Base-by-base conservation (phyloP, 2,113 vertebrate species). In the Platanista minor region DNA sequence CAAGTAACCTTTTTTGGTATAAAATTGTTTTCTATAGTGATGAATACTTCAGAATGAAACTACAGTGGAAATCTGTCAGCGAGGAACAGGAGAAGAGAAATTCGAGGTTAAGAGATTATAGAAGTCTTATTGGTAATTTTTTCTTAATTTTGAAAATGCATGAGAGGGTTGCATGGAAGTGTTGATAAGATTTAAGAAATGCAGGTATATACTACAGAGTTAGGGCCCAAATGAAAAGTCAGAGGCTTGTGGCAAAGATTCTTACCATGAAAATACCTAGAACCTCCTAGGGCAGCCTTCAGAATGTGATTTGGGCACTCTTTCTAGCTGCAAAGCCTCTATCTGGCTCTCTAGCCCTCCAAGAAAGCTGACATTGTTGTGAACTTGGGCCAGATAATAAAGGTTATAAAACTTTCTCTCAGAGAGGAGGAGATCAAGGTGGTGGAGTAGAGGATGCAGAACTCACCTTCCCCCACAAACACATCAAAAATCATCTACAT, bases 11-110 rank as follows among this genome's bases (percentile, higher is more conserved):
- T 84, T 31, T 97, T 94, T 92, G 31, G 1, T 95, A 87, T 97
- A 67, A 97, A 93, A 94, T 94, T 98, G 94, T 94, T 95, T 97
- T 96, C 72, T 98, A 52, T 92, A 99, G 99, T 25, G 99, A 99
- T 31, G 99, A 99, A 85, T 99, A 99, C 98, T 99, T 99, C 98
- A 99, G 99, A 98, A 99, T 99, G 99, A 99, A 99, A 98, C 98
- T 99, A 43, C 99, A 99, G 98, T 99, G 99, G 99, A 99, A 99
- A 86, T 99, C 99, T 2, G 98, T 99, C 80, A 99, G 99, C 0
- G 99, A 99, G 97, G 99, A 99, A 78, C 99, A 99, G 97, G 99
- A 99, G 98, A 99, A 99, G 96, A 99, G 99, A 96, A 99, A 99
- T 98, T 99, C 99, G 80, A 99, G 99, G 91, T 98, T 99, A 95